These are phyloP conservation scores for Kobus ellipsiprymnus DNA, from an alignment of 2,113 vertebrate genomes.

Conservation along the genomic window DNA sequence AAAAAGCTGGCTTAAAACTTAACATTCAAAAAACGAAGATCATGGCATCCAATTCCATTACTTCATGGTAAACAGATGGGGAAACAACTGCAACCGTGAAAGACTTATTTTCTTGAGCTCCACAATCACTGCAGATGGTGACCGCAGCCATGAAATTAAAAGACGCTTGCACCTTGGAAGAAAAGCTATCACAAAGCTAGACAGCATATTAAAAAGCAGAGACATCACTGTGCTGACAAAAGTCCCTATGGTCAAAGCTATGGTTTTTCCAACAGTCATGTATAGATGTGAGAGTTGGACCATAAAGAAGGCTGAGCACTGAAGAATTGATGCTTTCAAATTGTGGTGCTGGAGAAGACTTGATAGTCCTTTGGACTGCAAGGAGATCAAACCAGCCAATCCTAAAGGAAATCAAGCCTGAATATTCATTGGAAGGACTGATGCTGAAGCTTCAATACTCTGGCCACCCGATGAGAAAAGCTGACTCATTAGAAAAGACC, in stretches of 20 bases:
- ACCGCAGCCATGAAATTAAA: neutral
- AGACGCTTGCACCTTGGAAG: neutral
- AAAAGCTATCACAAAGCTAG: neutral
- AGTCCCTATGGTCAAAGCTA: neutral
- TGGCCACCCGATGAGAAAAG: rapidly evolving
- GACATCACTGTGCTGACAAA: neutral
- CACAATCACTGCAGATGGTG: neutral
- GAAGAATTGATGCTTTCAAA: neutral
- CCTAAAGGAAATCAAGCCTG: neutral
- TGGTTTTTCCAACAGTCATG: neutral
- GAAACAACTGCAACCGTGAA: neutral
- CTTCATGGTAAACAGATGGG: neutral
- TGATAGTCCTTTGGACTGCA: neutral
- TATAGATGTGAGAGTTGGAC: neutral
- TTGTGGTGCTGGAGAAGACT: neutral
- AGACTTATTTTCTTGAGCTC: neutral
- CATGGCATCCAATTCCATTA: neutral
- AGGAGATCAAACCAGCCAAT: neutral
- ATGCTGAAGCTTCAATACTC: neutral
- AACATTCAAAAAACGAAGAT: neutral
- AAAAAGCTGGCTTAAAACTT: neutral
- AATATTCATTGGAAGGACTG: neutral
- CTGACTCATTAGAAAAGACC: neutral
- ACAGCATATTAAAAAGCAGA: neutral
- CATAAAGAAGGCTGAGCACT: neutral